A percentile compares a stretch with the other conserved stretches of the same genome.
Evolutionary conservation across 2,113 vertebrate genomes (phyloP).

Genomic region (Monarcha castaneiventris): DNA sequence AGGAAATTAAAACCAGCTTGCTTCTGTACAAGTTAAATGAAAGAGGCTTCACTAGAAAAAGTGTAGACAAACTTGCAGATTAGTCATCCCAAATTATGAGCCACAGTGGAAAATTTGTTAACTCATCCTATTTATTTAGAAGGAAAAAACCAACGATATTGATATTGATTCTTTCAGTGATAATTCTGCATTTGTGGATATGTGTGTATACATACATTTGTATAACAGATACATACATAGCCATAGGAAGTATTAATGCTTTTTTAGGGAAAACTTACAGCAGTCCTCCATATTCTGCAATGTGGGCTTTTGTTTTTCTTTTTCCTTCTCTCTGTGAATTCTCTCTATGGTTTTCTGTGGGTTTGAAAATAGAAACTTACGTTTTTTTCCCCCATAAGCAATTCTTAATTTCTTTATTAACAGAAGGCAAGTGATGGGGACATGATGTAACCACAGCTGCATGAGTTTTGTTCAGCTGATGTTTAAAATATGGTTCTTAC

Average conservation of each 20-base stretch:
- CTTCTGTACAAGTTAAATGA: not conserved
- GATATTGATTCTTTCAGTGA: not conserved
- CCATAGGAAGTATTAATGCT: not conserved
- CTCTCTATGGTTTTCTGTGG: not conserved
- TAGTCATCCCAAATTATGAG: not conserved
- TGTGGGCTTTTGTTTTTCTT: not conserved
- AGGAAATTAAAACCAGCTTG: not conserved
- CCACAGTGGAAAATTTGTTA: not conserved
- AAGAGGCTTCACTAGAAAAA: not conserved
- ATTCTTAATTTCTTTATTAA: not conserved
- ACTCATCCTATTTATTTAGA: not conserved
- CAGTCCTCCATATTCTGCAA: not conserved
- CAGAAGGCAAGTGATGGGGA: not conserved
- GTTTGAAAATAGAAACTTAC: not conserved
- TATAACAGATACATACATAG: not conserved
- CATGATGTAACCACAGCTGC: not conserved
- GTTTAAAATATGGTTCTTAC: not conserved
- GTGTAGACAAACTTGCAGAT: not conserved
- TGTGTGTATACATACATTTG: not conserved
- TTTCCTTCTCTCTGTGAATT: not conserved
- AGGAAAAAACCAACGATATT: not conserved
- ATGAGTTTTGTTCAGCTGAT: not conserved
- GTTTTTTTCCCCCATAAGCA: not conserved
- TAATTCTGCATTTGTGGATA: not conserved
- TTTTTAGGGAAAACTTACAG: not conserved